Evolutionary conservation across 2,888 invertebrate genomes (phyloP).

Genomic region (Selenia dentaria): DNA sequence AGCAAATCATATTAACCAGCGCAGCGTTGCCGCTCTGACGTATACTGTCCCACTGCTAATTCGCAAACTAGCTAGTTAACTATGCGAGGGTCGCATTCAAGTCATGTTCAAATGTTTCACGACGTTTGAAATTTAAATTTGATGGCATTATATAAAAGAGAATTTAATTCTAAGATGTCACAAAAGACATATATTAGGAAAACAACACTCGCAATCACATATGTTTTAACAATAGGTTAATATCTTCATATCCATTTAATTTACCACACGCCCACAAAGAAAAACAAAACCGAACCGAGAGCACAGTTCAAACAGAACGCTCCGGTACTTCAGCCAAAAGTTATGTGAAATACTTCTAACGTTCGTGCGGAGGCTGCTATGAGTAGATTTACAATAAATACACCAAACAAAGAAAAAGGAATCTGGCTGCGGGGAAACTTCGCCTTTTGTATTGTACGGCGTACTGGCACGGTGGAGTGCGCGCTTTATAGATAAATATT

Average conservation of each 20-base stretch:
- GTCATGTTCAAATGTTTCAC: constrained; percentile 16
- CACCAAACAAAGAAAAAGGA: constrained; percentile 84
- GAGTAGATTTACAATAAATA: constrained; percentile 85
- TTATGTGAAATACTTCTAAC: constrained; percentile 82
- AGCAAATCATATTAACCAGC: constrained; percentile 72
- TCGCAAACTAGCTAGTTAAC: constrained; percentile 31
- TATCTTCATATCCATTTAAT: constrained; percentile 25
- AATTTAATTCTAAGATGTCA: no score
- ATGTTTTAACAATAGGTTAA: no score
- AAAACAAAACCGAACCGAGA: constrained; percentile 30
- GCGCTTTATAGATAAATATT: constrained; percentile 50
- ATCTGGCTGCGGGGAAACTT: constrained; percentile 81
- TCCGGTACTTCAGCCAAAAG: constrained; percentile 60
- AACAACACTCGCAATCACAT: no score
- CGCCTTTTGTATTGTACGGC: constrained; percentile 69
- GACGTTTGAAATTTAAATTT: constrained; percentile 15
- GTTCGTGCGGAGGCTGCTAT: constrained; percentile 67
- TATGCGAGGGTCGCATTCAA: constrained; percentile 21
- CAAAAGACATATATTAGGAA: no score
- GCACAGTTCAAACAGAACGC: constrained; percentile 33
- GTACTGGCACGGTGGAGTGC: constrained; percentile 30
- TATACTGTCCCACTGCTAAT: constrained; percentile 34
- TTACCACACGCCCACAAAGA: constrained; percentile 27
- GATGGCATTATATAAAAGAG: no score
- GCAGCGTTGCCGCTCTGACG: constrained; percentile 36